Evolutionary conservation across 2,797 vertebrate species (phyloP).

Genomic region (Margarornis squamiger): DNA sequence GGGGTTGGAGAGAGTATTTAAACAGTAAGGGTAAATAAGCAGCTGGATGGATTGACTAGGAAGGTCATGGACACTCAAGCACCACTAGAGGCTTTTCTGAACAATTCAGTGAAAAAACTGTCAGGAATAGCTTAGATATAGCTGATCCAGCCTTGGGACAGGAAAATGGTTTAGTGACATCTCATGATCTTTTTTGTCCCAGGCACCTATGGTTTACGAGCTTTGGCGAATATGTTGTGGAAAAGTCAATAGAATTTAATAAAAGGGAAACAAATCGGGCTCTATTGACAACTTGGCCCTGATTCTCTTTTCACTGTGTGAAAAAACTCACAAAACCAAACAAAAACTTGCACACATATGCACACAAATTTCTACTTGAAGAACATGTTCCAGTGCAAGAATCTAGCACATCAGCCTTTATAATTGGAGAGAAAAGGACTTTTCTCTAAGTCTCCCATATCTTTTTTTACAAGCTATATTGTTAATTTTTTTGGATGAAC

Average conservation of each 20-base stretch:
- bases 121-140: background rate
- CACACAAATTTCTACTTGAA: background rate
- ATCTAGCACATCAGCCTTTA: background rate
- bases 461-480: background rate
- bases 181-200: background rate
- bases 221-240: background rate
- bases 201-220: background rate
- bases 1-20: background rate
- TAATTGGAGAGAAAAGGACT: background rate
- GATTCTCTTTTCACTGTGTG: background rate
- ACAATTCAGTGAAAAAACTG: background rate
- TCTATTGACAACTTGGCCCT: background rate
- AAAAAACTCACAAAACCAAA: background rate
- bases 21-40: background rate
- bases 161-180: background rate
- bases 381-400: background rate
- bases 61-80: background rate
- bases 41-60: background rate
- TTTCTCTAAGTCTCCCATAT: background rate
- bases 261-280: background rate
- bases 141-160: background rate
- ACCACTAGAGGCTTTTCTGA: background rate
- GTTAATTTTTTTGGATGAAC: background rate
- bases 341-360: rapidly evolving
- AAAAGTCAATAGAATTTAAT: background rate